Conservation (phyloP, 2,888 invertebrate genomes). For the Spatulosminthurus flaviceps region DNA sequence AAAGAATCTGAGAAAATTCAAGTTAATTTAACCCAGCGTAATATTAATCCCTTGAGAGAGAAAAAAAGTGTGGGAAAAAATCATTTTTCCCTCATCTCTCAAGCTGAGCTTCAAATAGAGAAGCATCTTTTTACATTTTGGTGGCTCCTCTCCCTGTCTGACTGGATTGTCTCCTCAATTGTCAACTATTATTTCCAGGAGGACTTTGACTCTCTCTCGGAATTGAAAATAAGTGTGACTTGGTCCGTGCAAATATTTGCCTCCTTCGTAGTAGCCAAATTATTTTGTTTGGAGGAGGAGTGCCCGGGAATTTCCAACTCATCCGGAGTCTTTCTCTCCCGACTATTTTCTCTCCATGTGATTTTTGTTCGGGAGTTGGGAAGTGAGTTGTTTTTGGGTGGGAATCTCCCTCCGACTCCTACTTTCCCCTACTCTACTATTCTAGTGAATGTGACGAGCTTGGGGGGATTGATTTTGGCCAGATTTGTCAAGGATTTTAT, state of each 20-base stretch:
- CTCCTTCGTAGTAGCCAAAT: background rate
- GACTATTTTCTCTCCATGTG: conserved; percentile 10
- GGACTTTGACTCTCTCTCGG: background rate
- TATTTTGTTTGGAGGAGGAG: too few relatives aligned
- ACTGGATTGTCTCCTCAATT: conserved; percentile 22
- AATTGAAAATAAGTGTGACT: conserved; percentile 27
- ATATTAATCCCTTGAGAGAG: too few relatives aligned
- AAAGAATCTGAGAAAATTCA: too few relatives aligned
- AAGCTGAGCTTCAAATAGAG: conserved; percentile 37
- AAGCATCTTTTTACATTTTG: conserved; percentile 28
- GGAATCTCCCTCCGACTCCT: too few relatives aligned
- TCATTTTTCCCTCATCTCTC: background rate
- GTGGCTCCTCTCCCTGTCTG: conserved; percentile 37
- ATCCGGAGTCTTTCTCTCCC: background rate
- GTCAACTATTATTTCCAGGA: background rate
- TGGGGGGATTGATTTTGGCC: conserved; percentile 29
- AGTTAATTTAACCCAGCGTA: too few relatives aligned
- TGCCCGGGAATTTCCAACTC: background rate
- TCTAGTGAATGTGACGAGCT: conserved; percentile 31
- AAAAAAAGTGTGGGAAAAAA: background rate
- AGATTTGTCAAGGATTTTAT: conserved; percentile 28
- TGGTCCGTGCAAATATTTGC: conserved; percentile 11
- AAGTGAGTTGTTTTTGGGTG: background rate
- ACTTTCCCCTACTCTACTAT: conserved; percentile 35
- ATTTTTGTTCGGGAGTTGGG: conserved; percentile 37